These are phyloP conservation scores for Xylota segnis DNA, from an alignment of 2,888 invertebrate genomes.

Conservation along the genomic window DNA sequence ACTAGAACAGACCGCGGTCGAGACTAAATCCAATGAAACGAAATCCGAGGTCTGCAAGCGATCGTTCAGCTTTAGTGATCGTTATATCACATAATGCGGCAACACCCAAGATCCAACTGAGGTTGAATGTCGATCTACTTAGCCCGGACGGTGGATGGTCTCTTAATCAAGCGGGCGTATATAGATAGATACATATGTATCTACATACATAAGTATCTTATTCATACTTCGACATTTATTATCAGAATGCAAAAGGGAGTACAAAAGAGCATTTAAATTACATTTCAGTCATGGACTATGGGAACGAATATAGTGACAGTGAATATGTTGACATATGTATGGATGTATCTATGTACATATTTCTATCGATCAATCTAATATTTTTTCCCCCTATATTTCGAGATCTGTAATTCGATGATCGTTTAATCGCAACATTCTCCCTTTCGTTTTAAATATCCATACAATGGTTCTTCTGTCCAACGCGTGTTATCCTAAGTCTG, in stretches of 20 bases:
- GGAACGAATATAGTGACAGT: not conserved
- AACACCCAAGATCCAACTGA: not conserved
- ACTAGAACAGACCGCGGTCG: not conserved
- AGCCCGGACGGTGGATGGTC: not conserved
- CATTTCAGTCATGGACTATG: not conserved
- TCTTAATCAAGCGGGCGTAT: not conserved
- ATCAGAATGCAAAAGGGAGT: not conserved
- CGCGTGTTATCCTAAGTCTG: not conserved
- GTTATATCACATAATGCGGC: not conserved
- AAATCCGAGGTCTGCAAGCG: conserved; percentile 2
- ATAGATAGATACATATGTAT: too few relatives aligned
- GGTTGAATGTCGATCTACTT: not conserved
- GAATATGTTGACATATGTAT: not conserved
- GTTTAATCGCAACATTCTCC: too few relatives aligned
- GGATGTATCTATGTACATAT: too few relatives aligned
- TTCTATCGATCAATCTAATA: too few relatives aligned
- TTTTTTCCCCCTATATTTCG: too few relatives aligned
- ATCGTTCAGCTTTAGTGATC: conserved; percentile 11
- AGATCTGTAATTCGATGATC: too few relatives aligned
- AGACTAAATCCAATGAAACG: conserved; percentile 25
- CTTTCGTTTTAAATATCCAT: too few relatives aligned
- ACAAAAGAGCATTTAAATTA: not conserved
- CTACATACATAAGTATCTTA: not conserved
- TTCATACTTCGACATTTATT: not conserved
- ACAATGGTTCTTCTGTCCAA: not conserved